These are phyloP conservation scores for Trogon melanurus DNA, from an alignment of 2,113 vertebrate genomes.

Conservation along the genomic window DNA sequence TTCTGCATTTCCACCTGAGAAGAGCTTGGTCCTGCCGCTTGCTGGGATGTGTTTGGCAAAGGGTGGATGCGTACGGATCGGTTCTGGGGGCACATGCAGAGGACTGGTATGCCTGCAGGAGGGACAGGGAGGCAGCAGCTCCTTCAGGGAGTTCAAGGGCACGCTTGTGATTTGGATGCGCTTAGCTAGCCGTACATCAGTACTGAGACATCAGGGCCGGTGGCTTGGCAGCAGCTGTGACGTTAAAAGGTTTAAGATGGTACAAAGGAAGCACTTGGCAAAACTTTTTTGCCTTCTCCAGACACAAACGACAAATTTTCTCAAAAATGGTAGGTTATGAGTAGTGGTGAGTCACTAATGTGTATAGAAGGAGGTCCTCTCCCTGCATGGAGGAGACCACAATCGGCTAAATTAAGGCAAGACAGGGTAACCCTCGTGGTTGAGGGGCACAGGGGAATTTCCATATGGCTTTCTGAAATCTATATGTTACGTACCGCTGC, in stretches of 20 bases:
- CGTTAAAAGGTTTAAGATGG: slow-evolving; percentile 7
- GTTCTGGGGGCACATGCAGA: background rate
- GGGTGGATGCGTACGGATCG: background rate
- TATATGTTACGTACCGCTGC: background rate
- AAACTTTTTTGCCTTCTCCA: background rate
- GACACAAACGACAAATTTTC: slow-evolving; percentile 19
- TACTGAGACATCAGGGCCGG: background rate
- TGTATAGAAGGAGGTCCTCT: background rate
- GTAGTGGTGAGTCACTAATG: slow-evolving; percentile 17
- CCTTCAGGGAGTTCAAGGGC: background rate
- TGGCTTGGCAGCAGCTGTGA: background rate
- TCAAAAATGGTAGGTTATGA: background rate
- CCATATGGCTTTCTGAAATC: background rate
- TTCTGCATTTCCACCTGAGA: background rate
- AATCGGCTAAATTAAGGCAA: slow-evolving; percentile 1
- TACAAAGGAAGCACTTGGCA: slow-evolving; percentile 30
- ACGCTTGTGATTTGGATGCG: background rate
- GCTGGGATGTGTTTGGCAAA: background rate
- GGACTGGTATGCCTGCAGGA: background rate
- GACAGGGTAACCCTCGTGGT: background rate
- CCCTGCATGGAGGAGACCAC: background rate
- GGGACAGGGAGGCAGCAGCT: background rate
- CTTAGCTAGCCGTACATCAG: background rate
- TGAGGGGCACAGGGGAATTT: slow-evolving; percentile 23
- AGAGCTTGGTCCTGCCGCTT: background rate